Evolutionary conservation across 2,113 vertebrate genomes (phyloP).

Genomic region (Henicopernis longicauda): DNA sequence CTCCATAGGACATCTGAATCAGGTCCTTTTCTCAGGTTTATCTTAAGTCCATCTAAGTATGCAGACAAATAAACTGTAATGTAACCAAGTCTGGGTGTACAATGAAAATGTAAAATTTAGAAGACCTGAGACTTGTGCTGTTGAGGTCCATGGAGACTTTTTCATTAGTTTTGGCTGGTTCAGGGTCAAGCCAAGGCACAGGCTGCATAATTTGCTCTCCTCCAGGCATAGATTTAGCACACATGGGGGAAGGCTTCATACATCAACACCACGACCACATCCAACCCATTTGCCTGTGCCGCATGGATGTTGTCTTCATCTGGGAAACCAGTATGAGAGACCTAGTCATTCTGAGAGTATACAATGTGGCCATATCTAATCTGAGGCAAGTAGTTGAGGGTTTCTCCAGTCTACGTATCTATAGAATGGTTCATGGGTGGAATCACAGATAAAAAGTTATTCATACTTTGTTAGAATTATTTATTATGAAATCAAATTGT

Average conservation of each 20-base stretch:
- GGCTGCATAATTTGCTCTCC: not conserved
- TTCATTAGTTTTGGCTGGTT: not conserved
- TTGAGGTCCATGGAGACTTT: not conserved
- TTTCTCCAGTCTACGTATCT: not conserved
- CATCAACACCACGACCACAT: not conserved
- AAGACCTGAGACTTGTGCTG: not conserved
- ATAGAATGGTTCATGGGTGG: not conserved
- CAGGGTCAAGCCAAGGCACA: not conserved
- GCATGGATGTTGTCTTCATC: not conserved
- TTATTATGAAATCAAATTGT: not conserved
- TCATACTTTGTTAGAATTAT: not conserved
- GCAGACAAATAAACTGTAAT: not conserved
- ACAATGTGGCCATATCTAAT: accelerated
- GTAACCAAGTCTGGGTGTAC: not conserved
- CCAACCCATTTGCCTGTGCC: not conserved
- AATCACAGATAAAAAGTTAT: not conserved
- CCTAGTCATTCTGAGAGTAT: not conserved
- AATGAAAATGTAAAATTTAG: not conserved
- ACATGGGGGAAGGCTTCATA: not conserved
- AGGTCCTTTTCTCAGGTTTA: not conserved
- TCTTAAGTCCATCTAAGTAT: not conserved
- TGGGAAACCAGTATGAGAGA: not conserved
- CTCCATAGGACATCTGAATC: not conserved
- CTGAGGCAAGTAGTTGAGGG: not conserved
- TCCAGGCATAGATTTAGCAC: not conserved